These are phyloP conservation scores for Apamea anceps DNA, from an alignment of 2,888 invertebrate species.

Conservation along the genomic window DNA sequence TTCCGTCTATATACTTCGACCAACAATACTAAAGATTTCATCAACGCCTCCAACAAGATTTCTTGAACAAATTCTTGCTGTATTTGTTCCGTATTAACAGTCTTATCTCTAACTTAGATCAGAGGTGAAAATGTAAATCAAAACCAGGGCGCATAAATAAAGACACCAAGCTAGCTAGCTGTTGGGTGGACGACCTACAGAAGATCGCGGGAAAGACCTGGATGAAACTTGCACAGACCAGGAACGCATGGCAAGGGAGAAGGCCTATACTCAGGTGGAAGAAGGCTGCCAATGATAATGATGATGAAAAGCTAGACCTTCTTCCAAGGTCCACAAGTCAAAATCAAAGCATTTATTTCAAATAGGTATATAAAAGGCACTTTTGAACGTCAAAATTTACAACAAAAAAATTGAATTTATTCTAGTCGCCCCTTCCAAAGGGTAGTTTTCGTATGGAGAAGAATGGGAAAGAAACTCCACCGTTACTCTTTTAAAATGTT, in stretches of 20 bases:
- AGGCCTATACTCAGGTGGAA: not conserved
- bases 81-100: not conserved
- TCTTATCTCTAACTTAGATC: not conserved
- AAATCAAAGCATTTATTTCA: no score
- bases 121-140: constrained; percentile 4
- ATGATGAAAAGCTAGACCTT: not conserved
- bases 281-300: no score
- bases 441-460: no score
- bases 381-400: no score
- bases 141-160: constrained; percentile 4
- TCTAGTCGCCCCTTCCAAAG: no score
- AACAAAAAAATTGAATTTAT: no score
- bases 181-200: not conserved
- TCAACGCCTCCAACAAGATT: not conserved
- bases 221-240: not conserved
- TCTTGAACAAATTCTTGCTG: not conserved
- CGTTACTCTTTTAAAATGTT: no score
- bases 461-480: no score
- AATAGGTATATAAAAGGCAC: no score
- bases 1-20: not conserved
- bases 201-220: not conserved
- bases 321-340: not conserved
- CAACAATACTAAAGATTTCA: constrained; percentile 1
- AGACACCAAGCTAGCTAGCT: not conserved
- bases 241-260: no score